Base-by-base conservation (phyloP, 1,140 invertebrate species). In the Zaprionus tsacasi region DNA sequence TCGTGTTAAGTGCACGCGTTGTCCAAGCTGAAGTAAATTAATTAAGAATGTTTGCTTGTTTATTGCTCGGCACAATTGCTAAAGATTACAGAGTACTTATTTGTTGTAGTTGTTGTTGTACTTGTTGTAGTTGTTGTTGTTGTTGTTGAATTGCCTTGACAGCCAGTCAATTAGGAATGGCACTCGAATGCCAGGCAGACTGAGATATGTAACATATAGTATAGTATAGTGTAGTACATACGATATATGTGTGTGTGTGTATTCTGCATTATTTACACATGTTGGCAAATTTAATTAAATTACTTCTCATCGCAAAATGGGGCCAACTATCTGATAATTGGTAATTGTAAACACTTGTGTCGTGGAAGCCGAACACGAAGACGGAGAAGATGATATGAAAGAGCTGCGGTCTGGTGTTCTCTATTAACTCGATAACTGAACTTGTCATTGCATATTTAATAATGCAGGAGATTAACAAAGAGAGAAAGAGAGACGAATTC, bases 251-350 rank as follows among this genome's bases (percentile, higher is more conserved):
- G 73, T 0, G 21, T 69, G 27, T 30, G 45, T 30, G 48, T 36
- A 35, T 13, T 72, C 58, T 67, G 54, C 76, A 76, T 72, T 82
- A 85, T 83, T 81, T 83, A 65, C 56, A 86, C 70, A 86, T 68
- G 74, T 61, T 58, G 69, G 52, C 75, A 78, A 87, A 68, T 79
- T 70, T 64, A 86, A 82, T 86, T 79, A 64, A 71, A 78, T 76
- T 61, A 76, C 35, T 61, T 65, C 52, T 50, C 65, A 27, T 45
- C 7, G 52, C 35, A 60, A 54, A 73, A 64, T 71, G 15, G 17
- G 8, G 68, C 33, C 33, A 72, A 72, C 77, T 79, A 87, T 68
- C 76, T 77, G 80, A 79, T 88, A 88, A 82, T 88, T 88, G 83
- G 77, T 79, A 88, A 77, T 82, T 82, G 76, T 70, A 73, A 61